Percentiles rank a stretch among this genome's conserved stretches.
These are phyloP conservation scores for Lepus townsendii DNA, from an alignment of 2,797 vertebrate species.

Conservation along the genomic window DNA sequence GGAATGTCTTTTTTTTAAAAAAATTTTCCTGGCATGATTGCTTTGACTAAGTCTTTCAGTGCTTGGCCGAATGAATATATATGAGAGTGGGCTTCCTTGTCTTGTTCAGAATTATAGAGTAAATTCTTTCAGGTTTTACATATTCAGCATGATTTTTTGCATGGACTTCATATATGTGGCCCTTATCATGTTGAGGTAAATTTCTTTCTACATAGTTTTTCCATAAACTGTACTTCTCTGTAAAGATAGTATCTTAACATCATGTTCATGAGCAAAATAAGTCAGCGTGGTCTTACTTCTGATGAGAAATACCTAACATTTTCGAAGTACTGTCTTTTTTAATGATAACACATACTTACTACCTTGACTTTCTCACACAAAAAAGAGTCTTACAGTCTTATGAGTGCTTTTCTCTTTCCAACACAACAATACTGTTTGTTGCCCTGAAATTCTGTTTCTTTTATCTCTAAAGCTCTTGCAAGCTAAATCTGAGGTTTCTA, in stretches of 20 bases:
- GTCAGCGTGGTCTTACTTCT: neutral
- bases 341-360: neutral
- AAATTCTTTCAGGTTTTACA: too few relatives aligned
- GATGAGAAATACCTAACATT: neutral
- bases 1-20: too few relatives aligned
- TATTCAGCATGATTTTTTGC: too few relatives aligned
- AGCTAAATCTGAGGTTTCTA: conserved; percentile 16
- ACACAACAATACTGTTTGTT: neutral
- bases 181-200: too few relatives aligned
- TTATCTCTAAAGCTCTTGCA: conserved; percentile 3
- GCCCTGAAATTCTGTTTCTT: neutral
- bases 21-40: too few relatives aligned
- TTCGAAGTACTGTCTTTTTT: neutral
- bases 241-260: neutral
- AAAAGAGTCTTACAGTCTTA: neutral
- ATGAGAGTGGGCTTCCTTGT: too few relatives aligned
- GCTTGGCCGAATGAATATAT: too few relatives aligned
- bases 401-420: neutral
- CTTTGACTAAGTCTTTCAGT: too few relatives aligned
- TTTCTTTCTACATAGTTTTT: too few relatives aligned
- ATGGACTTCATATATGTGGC: too few relatives aligned
- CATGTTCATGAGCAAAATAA: neutral
- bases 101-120: too few relatives aligned
- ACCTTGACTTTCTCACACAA: neutral
- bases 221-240: neutral